These are phyloP conservation scores for Vicugna pacos DNA, from an alignment of 2,113 vertebrate species.

Conservation along the genomic window DNA sequence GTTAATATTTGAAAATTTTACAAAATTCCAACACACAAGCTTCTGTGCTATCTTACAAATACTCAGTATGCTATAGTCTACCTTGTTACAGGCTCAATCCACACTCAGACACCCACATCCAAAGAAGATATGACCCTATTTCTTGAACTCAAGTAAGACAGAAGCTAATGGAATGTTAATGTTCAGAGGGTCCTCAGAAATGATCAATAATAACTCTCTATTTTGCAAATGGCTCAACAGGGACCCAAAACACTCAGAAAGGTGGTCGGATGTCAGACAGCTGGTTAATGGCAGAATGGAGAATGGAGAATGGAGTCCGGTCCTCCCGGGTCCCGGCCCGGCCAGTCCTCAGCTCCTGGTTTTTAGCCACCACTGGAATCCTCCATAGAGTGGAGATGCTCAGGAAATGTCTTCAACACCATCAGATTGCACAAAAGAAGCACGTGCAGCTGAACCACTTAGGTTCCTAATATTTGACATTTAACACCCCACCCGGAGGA, in stretches of 20 bases:
- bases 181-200: not conserved
- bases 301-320: fast-evolving
- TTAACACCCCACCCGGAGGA: not conserved
- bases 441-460: not conserved
- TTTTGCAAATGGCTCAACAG: not conserved
- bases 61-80: no score
- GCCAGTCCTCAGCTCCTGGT: not conserved
- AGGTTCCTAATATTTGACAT: slow-evolving; percentile 60
- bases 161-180: not conserved
- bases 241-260: not conserved
- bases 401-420: not conserved
- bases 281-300: not conserved
- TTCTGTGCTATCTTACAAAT: not conserved
- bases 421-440: not conserved
- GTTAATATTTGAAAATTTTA: not conserved
- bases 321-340: not conserved
- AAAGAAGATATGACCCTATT: not conserved
- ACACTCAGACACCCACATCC: not conserved
- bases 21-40: not conserved
- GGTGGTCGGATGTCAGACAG: fast-evolving
- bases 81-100: not conserved
- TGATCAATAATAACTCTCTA: not conserved
- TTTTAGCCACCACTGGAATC: not conserved
- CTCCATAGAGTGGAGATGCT: slow-evolving; percentile 25
- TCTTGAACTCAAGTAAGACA: not conserved